Evolutionary conservation across 1,140 invertebrate species (phyloP).

Genomic region (Linepithema humile): DNA sequence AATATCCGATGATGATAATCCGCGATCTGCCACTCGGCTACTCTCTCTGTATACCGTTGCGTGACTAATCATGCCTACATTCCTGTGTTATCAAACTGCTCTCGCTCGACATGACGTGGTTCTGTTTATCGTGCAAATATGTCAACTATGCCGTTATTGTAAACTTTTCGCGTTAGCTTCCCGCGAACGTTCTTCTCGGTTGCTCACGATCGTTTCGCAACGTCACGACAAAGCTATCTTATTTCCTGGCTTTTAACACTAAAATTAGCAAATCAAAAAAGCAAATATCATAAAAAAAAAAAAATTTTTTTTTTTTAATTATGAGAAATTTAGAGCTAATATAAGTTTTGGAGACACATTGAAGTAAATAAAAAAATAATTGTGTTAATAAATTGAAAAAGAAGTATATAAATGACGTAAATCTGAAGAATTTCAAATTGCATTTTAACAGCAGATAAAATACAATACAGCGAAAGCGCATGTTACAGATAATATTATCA

Average conservation of each 20-base stretch:
- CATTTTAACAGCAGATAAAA: background rate
- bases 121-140: constrained; percentile 54
- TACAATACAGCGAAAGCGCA: background rate
- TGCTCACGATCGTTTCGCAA: background rate
- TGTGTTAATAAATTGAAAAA: background rate
- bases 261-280: background rate
- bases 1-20: constrained; percentile 38
- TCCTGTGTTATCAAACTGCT: constrained; percentile 57
- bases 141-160: constrained; percentile 15
- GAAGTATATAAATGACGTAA: background rate
- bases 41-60: constrained; percentile 29
- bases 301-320: too few species aligned
- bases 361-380: background rate
- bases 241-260: background rate
- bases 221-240: constrained; percentile 3
- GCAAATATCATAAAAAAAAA: background rate
- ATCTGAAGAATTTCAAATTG: background rate
- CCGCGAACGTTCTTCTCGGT: background rate
- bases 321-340: background rate
- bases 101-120: constrained; percentile 36
- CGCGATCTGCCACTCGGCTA: constrained; percentile 29
- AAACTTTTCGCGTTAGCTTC: constrained; percentile 31
- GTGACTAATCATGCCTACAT: constrained; percentile 65
- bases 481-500: background rate
- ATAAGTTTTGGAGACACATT: background rate